These are phyloP conservation scores for Furcula furcula DNA, from an alignment of 2,888 invertebrate species.

Conservation along the genomic window DNA sequence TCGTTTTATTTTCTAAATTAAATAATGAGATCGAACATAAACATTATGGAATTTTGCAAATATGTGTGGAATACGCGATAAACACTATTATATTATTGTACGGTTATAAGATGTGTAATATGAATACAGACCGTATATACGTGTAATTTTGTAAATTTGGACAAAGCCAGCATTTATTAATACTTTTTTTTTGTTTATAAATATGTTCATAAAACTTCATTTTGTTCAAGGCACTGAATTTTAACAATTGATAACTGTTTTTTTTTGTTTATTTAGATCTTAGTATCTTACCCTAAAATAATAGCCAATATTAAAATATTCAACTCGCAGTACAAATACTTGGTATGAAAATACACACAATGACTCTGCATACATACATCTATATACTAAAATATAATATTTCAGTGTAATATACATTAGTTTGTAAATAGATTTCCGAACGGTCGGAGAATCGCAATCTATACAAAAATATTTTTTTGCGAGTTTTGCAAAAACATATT, in stretches of 20 bases:
- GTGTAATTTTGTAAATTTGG: slow-evolving; percentile 45
- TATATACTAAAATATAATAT: slow-evolving; percentile 70
- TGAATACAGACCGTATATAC: slow-evolving; percentile 40
- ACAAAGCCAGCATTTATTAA: slow-evolving; percentile 48
- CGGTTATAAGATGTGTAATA: slow-evolving; percentile 26
- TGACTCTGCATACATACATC: slow-evolving; percentile 75
- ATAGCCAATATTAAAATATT: slow-evolving; percentile 80
- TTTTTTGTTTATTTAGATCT: slow-evolving; percentile 63
- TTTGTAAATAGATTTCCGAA: slow-evolving; percentile 73
- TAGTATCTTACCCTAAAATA: slow-evolving; percentile 69
- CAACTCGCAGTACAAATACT: slow-evolving; percentile 70
- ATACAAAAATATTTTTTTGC: slow-evolving; percentile 74
- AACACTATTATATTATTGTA: slow-evolving; percentile 30
- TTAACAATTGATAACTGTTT: slow-evolving; percentile 71
- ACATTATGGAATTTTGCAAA: slow-evolving; percentile 69
- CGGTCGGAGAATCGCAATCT: slow-evolving; percentile 61
- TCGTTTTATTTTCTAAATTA: slow-evolving; percentile 80
- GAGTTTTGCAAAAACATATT: slow-evolving; percentile 51
- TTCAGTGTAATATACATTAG: slow-evolving; percentile 70
- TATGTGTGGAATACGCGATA: slow-evolving; percentile 46
- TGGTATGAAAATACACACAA: slow-evolving; percentile 78
- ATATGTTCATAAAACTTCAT: slow-evolving; percentile 64
- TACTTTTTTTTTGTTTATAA: slow-evolving; percentile 49
- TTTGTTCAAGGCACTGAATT: slow-evolving; percentile 75
- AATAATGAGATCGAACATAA: slow-evolving; percentile 81